Evolutionary conservation across 1,140 invertebrate genomes (phyloP).

Genomic region (Macrosteles quadrilineatus): DNA sequence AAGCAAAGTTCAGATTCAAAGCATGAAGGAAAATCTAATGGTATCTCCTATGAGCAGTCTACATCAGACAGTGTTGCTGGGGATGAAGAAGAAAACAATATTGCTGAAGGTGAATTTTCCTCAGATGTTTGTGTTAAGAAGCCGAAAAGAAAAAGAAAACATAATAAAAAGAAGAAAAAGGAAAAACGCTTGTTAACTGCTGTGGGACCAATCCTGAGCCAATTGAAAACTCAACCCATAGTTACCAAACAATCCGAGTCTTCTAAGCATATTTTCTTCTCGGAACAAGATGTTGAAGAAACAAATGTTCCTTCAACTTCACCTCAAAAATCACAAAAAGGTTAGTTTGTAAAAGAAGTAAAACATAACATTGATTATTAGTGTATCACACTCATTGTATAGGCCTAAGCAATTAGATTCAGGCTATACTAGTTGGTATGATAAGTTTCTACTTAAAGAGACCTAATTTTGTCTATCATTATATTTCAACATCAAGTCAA

Average conservation of each 20-base stretch:
- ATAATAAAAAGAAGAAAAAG: slow-evolving; percentile 6
- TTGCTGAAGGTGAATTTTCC: neutral
- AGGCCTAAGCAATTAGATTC: too few species aligned
- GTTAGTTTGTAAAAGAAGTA: too few species aligned
- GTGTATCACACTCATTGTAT: too few species aligned
- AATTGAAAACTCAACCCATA: neutral
- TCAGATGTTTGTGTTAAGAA: neutral
- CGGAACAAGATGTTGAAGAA: neutral
- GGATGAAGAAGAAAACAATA: neutral
- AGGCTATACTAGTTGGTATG: too few species aligned
- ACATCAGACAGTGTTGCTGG: too few species aligned
- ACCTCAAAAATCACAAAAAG: neutral
- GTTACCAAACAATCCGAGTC: neutral
- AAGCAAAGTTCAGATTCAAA: too few species aligned
- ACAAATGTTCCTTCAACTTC: neutral
- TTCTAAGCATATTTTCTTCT: slow-evolving; percentile 7
- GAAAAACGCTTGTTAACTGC: neutral
- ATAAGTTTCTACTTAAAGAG: too few species aligned
- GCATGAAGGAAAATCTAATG: too few species aligned
- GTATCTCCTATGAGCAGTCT: too few species aligned
- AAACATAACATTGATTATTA: too few species aligned
- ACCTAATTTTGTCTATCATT: too few species aligned
- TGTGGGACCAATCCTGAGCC: neutral
- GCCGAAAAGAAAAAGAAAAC: slow-evolving; percentile 9
- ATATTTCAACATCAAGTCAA: too few species aligned